Evolutionary conservation across 2,113 vertebrate genomes (phyloP), one percentile per base, ranked within the genome.

Genomic region (Mionectes macconnelli): DNA sequence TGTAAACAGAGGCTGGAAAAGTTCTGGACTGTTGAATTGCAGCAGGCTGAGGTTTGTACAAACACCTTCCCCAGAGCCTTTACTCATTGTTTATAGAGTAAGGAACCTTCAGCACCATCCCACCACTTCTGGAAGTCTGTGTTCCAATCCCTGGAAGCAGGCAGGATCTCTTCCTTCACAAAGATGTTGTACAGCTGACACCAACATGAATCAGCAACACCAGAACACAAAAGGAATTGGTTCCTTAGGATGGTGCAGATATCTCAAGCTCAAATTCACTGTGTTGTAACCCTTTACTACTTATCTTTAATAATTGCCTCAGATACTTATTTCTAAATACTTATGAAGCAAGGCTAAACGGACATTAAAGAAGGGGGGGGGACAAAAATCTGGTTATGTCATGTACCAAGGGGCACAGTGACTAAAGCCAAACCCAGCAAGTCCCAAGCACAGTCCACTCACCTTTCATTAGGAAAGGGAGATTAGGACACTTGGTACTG

Each of bases 401-500:
- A 27, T 6, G 25, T 10, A 70, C 24, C 39, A 70, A 56, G 57
- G 15, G n/a, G 21, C 52, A 42, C 23, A 44, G 39, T 75, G 81
- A 50, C 56, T 44, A 44, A 94, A 94, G 50, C 5, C 49, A 92
- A 70, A 74, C 18, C 12, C 70, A 59, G 45, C 37, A 37, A 90
- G 81, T 15, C 44, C 69, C 78, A 57, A 72, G 53, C 42, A 70
- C 42, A 47, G 31, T 14, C 49, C 70, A 44, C 44, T 47, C 93
- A 88, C 75, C 90, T 90, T 79, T 55, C 68, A 53, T 23, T 39
- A 28, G 28, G 22, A 64, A 45, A 47, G 3, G 25, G 59, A 60
- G 55, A 13, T 56, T 56, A 33, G 90, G 88, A 96, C 92, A 93
- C 63, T 96, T 19, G 85, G 85, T 91, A 14, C 93, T n/a, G 59